These are phyloP conservation scores for Otis tarda DNA, from an alignment of 2,113 vertebrate genomes.

Conservation along the genomic window DNA sequence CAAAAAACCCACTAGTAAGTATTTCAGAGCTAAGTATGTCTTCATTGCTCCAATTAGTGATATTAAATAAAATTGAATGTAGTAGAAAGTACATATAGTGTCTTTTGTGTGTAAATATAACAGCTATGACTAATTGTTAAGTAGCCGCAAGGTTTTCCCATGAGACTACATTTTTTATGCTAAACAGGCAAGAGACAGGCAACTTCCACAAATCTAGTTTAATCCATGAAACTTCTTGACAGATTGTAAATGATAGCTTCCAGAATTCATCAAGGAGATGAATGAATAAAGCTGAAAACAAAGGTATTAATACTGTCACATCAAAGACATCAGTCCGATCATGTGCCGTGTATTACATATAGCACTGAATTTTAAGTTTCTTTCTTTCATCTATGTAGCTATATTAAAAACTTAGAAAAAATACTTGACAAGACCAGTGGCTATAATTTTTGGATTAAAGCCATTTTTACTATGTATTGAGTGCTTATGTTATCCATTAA, in stretches of 20 bases:
- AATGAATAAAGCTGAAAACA: constrained; percentile 1
- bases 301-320: constrained; percentile 28
- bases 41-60: accelerated
- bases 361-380: background rate
- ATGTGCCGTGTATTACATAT: background rate
- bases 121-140: background rate
- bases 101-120: background rate
- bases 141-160: background rate
- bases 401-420: constrained; percentile 25
- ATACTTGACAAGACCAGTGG: background rate
- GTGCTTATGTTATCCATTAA: background rate
- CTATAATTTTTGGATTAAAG: constrained; percentile 12
- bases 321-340: background rate
- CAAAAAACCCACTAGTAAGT: background rate
- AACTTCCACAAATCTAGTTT: background rate
- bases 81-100: background rate
- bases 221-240: background rate
- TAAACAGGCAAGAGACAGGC: background rate
- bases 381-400: background rate
- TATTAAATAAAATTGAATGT: background rate
- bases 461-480: background rate
- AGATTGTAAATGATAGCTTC: constrained; percentile 30
- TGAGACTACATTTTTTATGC: background rate
- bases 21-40: background rate
- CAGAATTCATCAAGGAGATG: background rate